Conservation (phyloP, 2,888 invertebrate genomes). For the Chironomus riparius region DNA sequence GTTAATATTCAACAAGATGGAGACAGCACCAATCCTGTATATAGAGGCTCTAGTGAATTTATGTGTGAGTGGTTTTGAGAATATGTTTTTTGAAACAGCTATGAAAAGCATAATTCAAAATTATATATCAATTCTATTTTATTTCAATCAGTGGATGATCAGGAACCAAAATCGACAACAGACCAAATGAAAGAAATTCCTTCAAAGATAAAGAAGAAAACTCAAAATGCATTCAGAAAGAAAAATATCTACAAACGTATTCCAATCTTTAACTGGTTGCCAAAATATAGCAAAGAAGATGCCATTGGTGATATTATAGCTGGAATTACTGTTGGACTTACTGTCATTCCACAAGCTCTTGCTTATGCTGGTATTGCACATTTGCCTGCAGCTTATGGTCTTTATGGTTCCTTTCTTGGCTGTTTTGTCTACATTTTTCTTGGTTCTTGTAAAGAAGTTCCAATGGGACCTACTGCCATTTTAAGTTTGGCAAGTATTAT, state of each 20-base stretch:
- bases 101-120: too few relatives aligned
- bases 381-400: conserved; percentile 70
- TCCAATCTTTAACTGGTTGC: conserved; percentile 70
- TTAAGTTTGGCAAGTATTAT: too few relatives aligned
- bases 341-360: conserved; percentile 64
- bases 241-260: conserved; percentile 65
- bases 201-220: conserved; percentile 37
- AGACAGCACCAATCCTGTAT: neutral
- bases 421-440: conserved; percentile 82
- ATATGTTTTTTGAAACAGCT: too few relatives aligned
- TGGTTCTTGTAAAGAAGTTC: conserved; percentile 86
- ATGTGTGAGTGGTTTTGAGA: too few relatives aligned
- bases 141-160: conserved; percentile 44
- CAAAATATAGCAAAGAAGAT: conserved; percentile 61
- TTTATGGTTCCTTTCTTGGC: conserved; percentile 87
- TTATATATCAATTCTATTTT: neutral
- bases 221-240: conserved; percentile 51
- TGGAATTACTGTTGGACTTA: conserved; percentile 69
- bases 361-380: conserved; percentile 76
- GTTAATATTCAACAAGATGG: conserved; percentile 24
- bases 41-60: conserved; percentile 35
- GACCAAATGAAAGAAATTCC: conserved; percentile 33
- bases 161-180: conserved; percentile 35
- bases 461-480: conserved; percentile 91
- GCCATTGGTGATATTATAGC: conserved; percentile 82